Evolutionary conservation across 2,888 invertebrate genomes (phyloP).

Genomic region (Seira musarum): DNA sequence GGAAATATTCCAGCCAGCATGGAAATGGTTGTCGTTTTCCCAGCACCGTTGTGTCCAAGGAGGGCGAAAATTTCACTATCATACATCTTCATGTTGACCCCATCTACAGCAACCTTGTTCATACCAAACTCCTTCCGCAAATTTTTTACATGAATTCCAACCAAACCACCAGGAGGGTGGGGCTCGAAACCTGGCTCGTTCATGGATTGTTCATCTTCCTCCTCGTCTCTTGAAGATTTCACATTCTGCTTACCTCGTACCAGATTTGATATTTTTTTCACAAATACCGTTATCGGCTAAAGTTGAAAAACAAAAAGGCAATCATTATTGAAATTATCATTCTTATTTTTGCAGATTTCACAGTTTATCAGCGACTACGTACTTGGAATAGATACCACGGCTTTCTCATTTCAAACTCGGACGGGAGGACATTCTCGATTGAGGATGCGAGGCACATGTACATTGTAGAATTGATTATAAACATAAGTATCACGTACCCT

Average conservation of each 20-base stretch:
- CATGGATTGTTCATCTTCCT: background rate
- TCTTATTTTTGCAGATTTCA: no score
- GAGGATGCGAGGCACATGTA: conserved; percentile 77
- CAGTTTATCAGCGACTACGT: conserved; percentile 54
- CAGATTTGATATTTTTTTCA: background rate
- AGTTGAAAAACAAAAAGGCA: no score
- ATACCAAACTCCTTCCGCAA: conserved; percentile 68
- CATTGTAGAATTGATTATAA: conserved; percentile 71
- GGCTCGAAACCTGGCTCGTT: conserved; percentile 30
- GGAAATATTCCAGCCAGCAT: conserved; percentile 80
- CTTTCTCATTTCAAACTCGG: conserved; percentile 80
- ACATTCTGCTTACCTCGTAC: background rate
- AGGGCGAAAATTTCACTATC: conserved; percentile 88
- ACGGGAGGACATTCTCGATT: conserved; percentile 78
- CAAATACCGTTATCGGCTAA: background rate
- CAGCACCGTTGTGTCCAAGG: conserved; percentile 87
- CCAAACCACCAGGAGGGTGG: background rate
- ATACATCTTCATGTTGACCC: conserved; percentile 82
- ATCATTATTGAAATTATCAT: no score
- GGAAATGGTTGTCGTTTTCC: conserved; percentile 84
- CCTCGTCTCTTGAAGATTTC: background rate
- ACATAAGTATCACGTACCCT: conserved; percentile 71
- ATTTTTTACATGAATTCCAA: conserved; percentile 70
- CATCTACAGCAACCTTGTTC: conserved; percentile 78
- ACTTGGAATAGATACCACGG: conserved; percentile 79